Evolutionary conservation across 1,140 invertebrate genomes (phyloP), one percentile per base, ranked within the genome.

Genomic region (Cataglyphis hispanica): DNA sequence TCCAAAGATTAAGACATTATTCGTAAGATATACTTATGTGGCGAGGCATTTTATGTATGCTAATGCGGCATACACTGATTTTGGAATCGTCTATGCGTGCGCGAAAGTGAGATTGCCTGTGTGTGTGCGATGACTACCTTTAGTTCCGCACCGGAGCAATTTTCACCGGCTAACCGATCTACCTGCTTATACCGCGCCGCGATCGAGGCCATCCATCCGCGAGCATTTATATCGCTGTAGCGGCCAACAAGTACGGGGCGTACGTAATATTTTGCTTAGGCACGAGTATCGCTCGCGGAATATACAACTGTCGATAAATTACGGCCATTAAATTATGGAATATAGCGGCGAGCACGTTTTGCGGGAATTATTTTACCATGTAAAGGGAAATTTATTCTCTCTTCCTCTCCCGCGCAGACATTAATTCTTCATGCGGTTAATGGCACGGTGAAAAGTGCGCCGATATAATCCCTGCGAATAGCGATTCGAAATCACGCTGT

Each of bases 1-100:
- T 31, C 58, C 87, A 0, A 50, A 40, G 85, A 89, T 90, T 81
- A 84, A 90, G 89, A 90, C 89, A 90, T 90, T 89, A 90, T 53
- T 84, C 43, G 72, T 27, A 58, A 58, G 84, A 78, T 81, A 67
- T 40, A 72, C 50, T 67, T 81, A 50, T 50, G 60, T 64, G 22
- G 31, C 53, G 50, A 22, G 34, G 60, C 60, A 84, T 80, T 80
- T 50, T 16, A 27, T 43, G 84, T 60, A 77, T 67, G 61, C 34
- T 58, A 77, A 78, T 58, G 74, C 75, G 63, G 37, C 63, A 13
- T 56, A 13, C 46, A 10, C 43, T 22, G 43, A 75, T 85, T 80
- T 84, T 80, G 69, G 60, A 40, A 80, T 83, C 56, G 60, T 85
- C 70, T 69, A 34, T 84, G 53, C 64, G 43, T 70, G 27, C 67